phyloP scores from a whole-genome alignment of 2,797 vertebrate genomes.

The Selene dorsalis region DNA sequence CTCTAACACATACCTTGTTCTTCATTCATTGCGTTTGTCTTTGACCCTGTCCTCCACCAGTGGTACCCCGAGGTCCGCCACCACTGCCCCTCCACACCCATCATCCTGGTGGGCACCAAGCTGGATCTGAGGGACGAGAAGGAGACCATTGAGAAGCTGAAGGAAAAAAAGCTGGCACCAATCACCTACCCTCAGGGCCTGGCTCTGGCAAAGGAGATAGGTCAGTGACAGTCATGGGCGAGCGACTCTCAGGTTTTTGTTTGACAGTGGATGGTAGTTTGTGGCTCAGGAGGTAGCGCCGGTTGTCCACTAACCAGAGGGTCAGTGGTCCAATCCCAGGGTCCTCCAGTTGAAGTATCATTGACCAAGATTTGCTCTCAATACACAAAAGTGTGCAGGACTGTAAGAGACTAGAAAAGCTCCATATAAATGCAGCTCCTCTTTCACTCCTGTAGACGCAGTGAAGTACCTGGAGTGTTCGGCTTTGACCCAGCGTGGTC shows the following conservation, averaged over 20 bases:
- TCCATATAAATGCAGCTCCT: too few relatives aligned
- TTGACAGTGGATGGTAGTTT: background rate
- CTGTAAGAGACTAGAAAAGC: too few relatives aligned
- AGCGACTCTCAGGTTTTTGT: background rate
- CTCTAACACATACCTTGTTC: background rate
- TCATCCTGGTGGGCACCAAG: constrained; percentile 93
- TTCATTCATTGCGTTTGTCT: background rate
- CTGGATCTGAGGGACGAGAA: constrained; percentile 94
- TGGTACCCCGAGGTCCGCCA: constrained; percentile 94
- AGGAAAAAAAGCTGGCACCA: constrained; percentile 91
- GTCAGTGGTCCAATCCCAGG: too few relatives aligned
- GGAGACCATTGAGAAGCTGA: constrained; percentile 94
- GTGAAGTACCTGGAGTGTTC: constrained; percentile 96
- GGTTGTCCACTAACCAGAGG: too few relatives aligned
- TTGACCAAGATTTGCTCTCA: too few relatives aligned
- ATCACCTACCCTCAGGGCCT: constrained; percentile 88
- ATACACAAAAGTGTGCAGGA: too few relatives aligned
- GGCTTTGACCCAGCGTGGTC: constrained; percentile 90
- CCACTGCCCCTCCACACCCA: constrained; percentile 93
- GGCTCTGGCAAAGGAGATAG: constrained; percentile 87
- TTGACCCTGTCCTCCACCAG: constrained; percentile 68
- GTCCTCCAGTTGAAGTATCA: too few relatives aligned
- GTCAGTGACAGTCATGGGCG: constrained; percentile 53
- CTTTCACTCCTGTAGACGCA: constrained; percentile 31
- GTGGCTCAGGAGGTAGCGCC: too few relatives aligned